Evolutionary conservation across 2,113 vertebrate species (phyloP).

Genomic region (Ctenomys sociabilis): DNA sequence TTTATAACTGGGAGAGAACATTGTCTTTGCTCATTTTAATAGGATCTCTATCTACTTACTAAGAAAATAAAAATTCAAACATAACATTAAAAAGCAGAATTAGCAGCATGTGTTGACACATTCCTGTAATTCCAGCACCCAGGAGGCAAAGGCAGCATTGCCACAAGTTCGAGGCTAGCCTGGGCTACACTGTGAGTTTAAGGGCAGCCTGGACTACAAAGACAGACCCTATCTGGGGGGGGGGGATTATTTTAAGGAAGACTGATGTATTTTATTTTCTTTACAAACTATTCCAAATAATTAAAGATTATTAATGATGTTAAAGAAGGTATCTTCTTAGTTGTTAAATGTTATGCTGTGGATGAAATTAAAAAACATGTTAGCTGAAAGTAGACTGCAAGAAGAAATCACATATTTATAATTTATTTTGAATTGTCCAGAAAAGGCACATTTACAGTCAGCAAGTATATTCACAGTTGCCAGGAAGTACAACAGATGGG

Average conservation of each 20-base stretch:
- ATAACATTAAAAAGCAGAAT: not conserved
- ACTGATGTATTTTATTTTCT: conserved; percentile 47
- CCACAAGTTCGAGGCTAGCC: not conserved
- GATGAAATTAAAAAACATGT: not conserved
- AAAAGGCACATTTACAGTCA: conserved; percentile 29
- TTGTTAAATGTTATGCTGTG: conserved; percentile 7
- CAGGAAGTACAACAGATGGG: not conserved
- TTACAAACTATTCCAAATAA: conserved; percentile 47
- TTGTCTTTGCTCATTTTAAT: not conserved
- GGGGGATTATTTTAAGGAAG: conserved; percentile 28
- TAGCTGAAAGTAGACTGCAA: not conserved
- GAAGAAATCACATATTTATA: not conserved
- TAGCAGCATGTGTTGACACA: not conserved
- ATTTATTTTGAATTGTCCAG: not conserved
- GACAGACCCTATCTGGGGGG: not conserved
- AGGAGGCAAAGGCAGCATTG: not conserved
- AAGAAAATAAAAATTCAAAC: conserved; percentile 52
- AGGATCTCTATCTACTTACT: not conserved
- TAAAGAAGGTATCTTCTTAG: not conserved
- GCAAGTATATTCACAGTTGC: not conserved
- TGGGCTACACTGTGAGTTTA: not conserved
- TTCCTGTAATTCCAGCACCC: not conserved
- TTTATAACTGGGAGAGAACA: not conserved
- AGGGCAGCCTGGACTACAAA: not conserved
- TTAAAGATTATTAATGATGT: conserved; percentile 18